phyloP scores from a whole-genome alignment of 2,797 vertebrate species.

The Spinibarbus caldwelli region DNA sequence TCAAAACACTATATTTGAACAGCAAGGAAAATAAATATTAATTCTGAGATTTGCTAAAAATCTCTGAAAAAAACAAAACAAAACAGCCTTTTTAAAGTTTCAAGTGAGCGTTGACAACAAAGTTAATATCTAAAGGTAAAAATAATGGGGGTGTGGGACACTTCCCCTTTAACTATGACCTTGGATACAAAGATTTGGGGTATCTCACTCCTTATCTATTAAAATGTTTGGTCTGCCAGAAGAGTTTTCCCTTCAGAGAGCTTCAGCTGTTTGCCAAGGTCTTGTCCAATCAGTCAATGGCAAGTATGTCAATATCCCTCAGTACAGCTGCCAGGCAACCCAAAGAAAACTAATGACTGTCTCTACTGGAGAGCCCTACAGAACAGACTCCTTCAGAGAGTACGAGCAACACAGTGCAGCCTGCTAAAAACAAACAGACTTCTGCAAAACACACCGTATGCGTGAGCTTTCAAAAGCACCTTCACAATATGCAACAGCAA shows the following conservation, averaged over 20 bases:
- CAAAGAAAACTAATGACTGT: constrained; percentile 21
- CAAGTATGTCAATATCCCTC: constrained; percentile 12
- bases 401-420: neutral
- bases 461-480: neutral
- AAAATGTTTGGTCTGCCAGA: neutral
- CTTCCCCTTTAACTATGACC: neutral
- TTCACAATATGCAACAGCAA: neutral
- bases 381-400: constrained; percentile 16
- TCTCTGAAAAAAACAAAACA: neutral
- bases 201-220: neutral
- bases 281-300: constrained; percentile 36
- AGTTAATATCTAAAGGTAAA: neutral
- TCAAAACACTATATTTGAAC: neutral
- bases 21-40: neutral
- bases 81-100: neutral
- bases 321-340: constrained; percentile 17
- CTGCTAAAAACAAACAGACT: constrained; percentile 22
- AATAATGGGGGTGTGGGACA: neutral
- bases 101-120: neutral
- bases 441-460: neutral
- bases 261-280: constrained; percentile 8
- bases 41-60: neutral
- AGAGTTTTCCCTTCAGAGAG: neutral
- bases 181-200: neutral
- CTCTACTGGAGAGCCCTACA: constrained; percentile 10